Evolutionary conservation across 2,888 invertebrate species (phyloP), one percentile per base, ranked within the genome.

Genomic region (Hesperia comma): DNA sequence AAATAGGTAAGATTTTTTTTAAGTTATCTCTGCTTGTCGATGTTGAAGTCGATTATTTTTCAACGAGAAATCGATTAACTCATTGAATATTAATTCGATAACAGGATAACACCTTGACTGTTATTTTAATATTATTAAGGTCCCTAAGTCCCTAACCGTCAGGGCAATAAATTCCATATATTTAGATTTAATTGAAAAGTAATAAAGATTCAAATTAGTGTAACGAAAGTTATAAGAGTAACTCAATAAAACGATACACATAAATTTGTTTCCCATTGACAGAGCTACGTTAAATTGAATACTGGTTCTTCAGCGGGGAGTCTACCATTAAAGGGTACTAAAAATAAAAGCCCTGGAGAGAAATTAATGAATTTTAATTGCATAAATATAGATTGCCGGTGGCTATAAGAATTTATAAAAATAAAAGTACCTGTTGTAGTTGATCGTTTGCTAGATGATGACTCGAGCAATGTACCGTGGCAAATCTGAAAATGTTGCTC

Each of bases 291-390:
- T 63, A 63, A 57, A 63, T 63, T 63, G 63, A 57, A 63, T 63
- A 63, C 63, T 40, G 63, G 63, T 57, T 40, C 54, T 64, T 41
- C 73, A 71, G 70, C 70, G 66, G 70, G 71, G 67, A 58, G 70
- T 62, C 63, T 40, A 56, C 67, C 54, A 79, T 79, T 81, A 79
- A 78, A 76, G 74, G 77, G 74, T 75, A 76, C 75, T 80, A 80
- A 83, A 84, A 85, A 81, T 80, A 84, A 83, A 84, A 77, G 73
- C 77, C 77, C 74, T 74, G 73, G 77, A 83, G 73, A 79, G 73
- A 82, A 82, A 85, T 86, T 86, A 85, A 86, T 86, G 83, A 83
- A 85, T 84, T 86, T 82, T 86, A 86, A 86, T 86, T 86, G 83
- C 79, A 81, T 79, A 73, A 56, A 64, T 53, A 32, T 66, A 41